Evolutionary conservation across 2,113 vertebrate genomes (phyloP).

Genomic region (Pelecanoides urinatrix): DNA sequence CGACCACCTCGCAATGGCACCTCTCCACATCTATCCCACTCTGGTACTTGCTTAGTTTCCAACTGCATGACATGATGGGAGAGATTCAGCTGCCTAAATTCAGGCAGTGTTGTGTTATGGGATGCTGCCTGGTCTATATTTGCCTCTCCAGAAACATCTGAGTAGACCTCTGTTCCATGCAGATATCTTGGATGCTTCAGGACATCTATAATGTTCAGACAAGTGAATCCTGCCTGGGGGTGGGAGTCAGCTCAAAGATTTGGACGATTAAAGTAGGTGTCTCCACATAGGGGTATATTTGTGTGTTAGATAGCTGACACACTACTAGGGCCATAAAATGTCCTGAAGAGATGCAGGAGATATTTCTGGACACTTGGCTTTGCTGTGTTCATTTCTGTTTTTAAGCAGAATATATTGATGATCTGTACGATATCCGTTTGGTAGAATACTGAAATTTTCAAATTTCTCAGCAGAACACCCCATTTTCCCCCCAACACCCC

Average conservation of each 20-base stretch:
- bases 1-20: no score
- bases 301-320: no score
- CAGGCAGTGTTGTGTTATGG: neutral
- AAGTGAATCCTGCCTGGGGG: neutral
- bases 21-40: neutral
- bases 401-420: neutral
- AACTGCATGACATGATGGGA: neutral
- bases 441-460: neutral
- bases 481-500: neutral
- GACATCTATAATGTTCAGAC: neutral
- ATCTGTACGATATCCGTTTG: neutral
- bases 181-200: neutral
- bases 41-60: neutral
- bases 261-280: neutral
- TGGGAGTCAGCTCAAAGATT: neutral
- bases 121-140: neutral
- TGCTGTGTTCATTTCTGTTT: neutral
- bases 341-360: neutral
- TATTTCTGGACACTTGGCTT: neutral
- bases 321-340: neutral
- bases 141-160: neutral
- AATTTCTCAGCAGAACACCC: neutral
- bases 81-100: neutral
- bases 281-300: neutral
- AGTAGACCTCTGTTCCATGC: neutral